phyloP scores from a whole-genome alignment of 2,113 vertebrate genomes.

The Felis catus region F.catus_Fca126_mat1.0 CM031428.1:62643501-62644000 shows the following conservation, averaged over 20 bases:
- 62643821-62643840: background rate
- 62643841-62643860: background rate
- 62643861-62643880: background rate
- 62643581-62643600: background rate
- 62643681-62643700: background rate
- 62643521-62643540: background rate
- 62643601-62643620: background rate
- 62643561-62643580: background rate
- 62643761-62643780: background rate
- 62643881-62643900: background rate
- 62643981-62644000: background rate
- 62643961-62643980: background rate
- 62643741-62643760: background rate
- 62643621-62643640: background rate
- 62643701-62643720: background rate
- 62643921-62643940: background rate
- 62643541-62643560: background rate
- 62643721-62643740: background rate
- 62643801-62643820: background rate
- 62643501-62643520: fast-evolving
- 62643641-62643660: background rate
- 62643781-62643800: background rate
- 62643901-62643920: background rate
- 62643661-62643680: background rate
- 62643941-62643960: background rate